Conservation (phyloP, 2,113 vertebrate genomes). For the Pavo muticus region DNA sequence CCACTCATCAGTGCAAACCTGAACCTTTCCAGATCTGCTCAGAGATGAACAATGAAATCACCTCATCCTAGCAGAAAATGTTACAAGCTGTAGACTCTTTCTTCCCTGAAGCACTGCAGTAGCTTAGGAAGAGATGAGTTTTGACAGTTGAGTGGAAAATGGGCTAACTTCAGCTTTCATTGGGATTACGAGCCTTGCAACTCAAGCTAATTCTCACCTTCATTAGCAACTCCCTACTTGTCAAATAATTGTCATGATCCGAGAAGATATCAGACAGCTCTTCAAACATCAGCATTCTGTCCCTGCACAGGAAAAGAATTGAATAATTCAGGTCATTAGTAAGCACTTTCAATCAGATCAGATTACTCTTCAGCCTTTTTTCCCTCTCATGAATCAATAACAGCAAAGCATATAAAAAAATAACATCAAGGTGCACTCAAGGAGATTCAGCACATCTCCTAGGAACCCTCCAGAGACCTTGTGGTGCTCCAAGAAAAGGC, state of each 20-base stretch:
- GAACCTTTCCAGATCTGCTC: not conserved
- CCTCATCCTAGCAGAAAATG: not conserved
- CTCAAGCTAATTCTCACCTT: constrained; percentile 81
- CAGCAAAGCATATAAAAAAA: not conserved
- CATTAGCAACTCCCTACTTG: constrained; percentile 94
- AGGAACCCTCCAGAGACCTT: not conserved
- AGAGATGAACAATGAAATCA: not conserved
- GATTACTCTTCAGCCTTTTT: not conserved
- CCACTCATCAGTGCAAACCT: not conserved
- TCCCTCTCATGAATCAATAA: not conserved
- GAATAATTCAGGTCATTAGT: not conserved
- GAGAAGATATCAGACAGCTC: constrained; percentile 96
- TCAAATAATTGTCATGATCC: constrained; percentile 93
- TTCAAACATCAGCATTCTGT: constrained; percentile 90
- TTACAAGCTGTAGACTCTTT: not conserved
- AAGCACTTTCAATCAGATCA: not conserved
- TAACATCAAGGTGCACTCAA: not conserved
- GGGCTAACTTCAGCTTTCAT: not conserved
- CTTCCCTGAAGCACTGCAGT: not conserved
- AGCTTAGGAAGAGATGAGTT: not conserved
- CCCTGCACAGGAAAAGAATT: constrained; percentile 74
- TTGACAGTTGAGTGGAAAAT: not conserved
- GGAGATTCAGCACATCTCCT: not conserved
- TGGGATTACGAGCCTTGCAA: not conserved
- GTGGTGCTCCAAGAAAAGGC: not conserved